These are phyloP conservation scores for Oreochromis spilurus DNA, from an alignment of 2,113 vertebrate genomes.

Conservation along the genomic window DNA sequence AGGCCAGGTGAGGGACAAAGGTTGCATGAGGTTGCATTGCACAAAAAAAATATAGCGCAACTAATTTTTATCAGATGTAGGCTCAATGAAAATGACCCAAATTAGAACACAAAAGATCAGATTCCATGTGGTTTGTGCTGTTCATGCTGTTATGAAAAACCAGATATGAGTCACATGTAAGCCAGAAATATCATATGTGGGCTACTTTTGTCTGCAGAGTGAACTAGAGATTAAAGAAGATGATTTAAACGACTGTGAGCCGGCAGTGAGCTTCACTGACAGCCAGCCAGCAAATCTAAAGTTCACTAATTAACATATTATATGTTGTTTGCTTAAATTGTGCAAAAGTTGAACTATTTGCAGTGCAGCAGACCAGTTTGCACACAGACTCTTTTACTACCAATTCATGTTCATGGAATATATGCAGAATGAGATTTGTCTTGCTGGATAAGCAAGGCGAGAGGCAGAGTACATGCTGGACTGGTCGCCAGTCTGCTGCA, in stretches of 20 bases:
- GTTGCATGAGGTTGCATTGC: background rate
- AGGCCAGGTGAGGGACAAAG: background rate
- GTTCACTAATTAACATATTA: background rate
- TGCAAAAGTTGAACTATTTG: background rate
- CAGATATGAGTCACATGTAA: background rate
- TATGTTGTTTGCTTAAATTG: background rate
- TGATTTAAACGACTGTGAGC: background rate
- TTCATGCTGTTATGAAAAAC: background rate
- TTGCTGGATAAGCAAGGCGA: background rate
- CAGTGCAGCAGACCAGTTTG: background rate
- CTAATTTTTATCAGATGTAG: background rate
- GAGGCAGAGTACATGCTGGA: background rate
- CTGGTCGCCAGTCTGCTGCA: accelerated
- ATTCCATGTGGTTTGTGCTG: background rate
- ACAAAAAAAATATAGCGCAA: background rate
- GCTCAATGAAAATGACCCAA: background rate
- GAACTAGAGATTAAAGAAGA: background rate
- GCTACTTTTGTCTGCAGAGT: background rate
- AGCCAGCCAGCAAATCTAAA: background rate
- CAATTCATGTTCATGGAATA: background rate
- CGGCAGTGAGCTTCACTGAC: background rate
- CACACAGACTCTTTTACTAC: background rate
- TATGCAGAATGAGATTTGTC: background rate
- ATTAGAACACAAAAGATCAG: background rate
- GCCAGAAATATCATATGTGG: background rate